Evolutionary conservation across 2,888 invertebrate genomes (phyloP), one percentile per base, ranked within the genome.

Genomic region (Tanypteryx hageni): DNA sequence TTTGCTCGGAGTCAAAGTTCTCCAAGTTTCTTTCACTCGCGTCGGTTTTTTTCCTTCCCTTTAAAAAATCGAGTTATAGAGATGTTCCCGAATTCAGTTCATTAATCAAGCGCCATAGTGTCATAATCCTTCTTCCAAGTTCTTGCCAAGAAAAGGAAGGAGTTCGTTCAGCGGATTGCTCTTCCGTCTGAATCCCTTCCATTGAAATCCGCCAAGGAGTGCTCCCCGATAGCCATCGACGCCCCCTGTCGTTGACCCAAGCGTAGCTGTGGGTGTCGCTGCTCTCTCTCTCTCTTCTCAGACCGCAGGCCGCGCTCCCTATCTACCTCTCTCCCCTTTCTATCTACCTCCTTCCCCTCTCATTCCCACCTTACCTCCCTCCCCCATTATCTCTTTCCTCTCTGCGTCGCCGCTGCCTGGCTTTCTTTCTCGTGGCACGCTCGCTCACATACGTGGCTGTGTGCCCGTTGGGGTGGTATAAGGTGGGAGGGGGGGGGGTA

Each of bases 351-450:
- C n/a, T n/a, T n/a, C n/a, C 68, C n/a, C 68, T 68, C 68, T 68
- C 68, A n/a, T n/a, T 68, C 68, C n/a, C 68, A n/a, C 68, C n/a
- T n/a, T 68, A 3, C n/a, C 68, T 68, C 68, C n/a, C 68, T 68
- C 68, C n/a, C 68, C n/a, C 68, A n/a, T n/a, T 68, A 16, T 68
- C 68, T 68, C 68, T 68, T n/a, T 68, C 68, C 68, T 68, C 68
- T 68, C 68, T 68, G 18, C n/a, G 18, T 68, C 68, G 16, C 68
- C n/a, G 18, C n/a, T n/a, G 44, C 84, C n/a, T 84, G 16, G 11
- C 83, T 83, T 44, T 83, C 83, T 83, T 16, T 44, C 31, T 31
- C 22, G 44, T 57, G 44, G 56, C 44, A 27, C 84, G 31, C 84
- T 57, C 18, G 56, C 44, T 84, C 84, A 31, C 84, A 56, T 58